Evolutionary conservation across 2,113 vertebrate genomes (phyloP).

Genomic region (Ptilorrhoa leucosticta): DNA sequence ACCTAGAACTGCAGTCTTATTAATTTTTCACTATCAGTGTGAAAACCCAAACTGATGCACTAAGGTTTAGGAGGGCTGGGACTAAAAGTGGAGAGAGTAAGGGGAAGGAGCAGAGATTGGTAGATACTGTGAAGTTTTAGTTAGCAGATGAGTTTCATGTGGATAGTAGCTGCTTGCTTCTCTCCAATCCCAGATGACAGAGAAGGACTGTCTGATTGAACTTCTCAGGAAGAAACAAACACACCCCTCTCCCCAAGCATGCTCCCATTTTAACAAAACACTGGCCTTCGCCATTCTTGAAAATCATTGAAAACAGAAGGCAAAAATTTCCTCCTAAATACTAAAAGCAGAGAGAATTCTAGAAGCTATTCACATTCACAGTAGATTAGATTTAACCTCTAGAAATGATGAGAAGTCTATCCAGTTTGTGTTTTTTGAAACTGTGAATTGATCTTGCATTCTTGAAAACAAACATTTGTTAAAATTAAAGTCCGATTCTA

Average conservation of each 20-base stretch:
- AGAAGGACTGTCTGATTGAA: background rate
- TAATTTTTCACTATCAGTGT: background rate
- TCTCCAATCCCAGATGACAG: background rate
- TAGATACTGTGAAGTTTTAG: background rate
- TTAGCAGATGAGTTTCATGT: background rate
- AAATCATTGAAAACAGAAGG: background rate
- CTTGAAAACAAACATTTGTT: background rate
- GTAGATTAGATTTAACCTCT: background rate
- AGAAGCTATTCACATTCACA: background rate
- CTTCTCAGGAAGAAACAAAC: background rate
- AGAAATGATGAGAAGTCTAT: background rate
- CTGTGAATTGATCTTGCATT: background rate
- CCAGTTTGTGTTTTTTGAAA: background rate
- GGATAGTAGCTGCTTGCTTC: background rate
- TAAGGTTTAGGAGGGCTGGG: background rate
- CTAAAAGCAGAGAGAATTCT: background rate
- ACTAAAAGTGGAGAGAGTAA: background rate
- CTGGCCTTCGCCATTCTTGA: background rate
- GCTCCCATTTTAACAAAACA: background rate
- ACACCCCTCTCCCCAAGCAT: background rate
- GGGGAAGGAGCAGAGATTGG: background rate
- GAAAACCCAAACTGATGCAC: background rate
- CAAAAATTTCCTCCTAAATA: background rate
- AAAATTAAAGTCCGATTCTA: background rate
- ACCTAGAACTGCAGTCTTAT: background rate